phyloP scores from a whole-genome alignment of 2,888 invertebrate species.

The Harpalus rufipes region DNA sequence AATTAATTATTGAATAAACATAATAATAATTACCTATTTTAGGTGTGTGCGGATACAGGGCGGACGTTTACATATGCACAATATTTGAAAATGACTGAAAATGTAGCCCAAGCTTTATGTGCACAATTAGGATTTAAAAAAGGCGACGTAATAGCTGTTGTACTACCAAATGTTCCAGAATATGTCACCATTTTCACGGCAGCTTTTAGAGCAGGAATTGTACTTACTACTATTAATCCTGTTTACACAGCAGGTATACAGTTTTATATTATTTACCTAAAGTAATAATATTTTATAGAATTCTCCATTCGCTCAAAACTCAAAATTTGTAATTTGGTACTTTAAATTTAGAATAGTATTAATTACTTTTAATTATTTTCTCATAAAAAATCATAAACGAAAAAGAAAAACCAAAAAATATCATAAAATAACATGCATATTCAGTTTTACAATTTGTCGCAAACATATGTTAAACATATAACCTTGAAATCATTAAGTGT shows the following conservation, averaged over 20 bases:
- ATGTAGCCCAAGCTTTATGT: slow-evolving; percentile 42
- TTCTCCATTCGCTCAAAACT: no score
- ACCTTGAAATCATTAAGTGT: no score
- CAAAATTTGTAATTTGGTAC: no score
- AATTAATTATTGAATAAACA: neutral
- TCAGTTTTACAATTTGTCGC: no score
- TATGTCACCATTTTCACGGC: slow-evolving; percentile 82
- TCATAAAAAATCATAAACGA: no score
- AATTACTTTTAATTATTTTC: no score
- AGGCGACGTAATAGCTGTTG: slow-evolving; percentile 83
- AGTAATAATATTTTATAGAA: neutral
- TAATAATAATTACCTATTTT: neutral
- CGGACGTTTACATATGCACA: slow-evolving; percentile 24
- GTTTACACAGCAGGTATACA: slow-evolving; percentile 78
- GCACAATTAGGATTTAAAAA: slow-evolving; percentile 80
- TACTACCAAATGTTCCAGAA: slow-evolving; percentile 86
- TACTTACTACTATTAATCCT: slow-evolving; percentile 85
- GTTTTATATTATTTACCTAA: neutral
- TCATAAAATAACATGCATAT: no score
- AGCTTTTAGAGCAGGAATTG: slow-evolving; percentile 82
- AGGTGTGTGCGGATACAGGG: slow-evolving; percentile 53
- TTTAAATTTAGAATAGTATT: no score
- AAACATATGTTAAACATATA: no score
- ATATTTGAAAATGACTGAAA: slow-evolving; percentile 31
- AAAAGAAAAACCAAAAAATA: no score